Conservation (phyloP, 2,113 vertebrate species). For the Scortum barcoo region DNA sequence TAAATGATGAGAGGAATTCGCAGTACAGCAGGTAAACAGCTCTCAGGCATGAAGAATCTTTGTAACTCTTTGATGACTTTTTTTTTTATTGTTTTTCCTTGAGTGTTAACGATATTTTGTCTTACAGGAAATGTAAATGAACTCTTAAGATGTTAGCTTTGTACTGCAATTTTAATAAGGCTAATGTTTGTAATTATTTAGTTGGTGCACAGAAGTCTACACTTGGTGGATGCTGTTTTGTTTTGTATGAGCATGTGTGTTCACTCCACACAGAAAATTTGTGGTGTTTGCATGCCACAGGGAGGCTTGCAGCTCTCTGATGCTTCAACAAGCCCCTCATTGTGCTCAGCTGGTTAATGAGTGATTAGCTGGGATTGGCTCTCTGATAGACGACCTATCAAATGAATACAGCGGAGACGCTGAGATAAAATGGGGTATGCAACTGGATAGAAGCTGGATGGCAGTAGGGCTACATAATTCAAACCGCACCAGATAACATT, state of each 20-base stretch:
- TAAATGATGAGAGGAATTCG: conserved; percentile 28
- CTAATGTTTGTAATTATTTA: background rate
- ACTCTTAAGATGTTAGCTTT: background rate
- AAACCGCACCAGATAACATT: background rate
- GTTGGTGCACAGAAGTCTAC: background rate
- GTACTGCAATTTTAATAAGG: background rate
- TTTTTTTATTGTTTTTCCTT: too few species aligned
- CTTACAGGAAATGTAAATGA: background rate
- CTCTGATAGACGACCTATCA: conserved; percentile 36
- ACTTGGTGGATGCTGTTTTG: conserved; percentile 16
- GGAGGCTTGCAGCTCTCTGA: conserved; percentile 5
- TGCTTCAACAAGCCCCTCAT: conserved; percentile 60
- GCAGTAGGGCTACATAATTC: background rate
- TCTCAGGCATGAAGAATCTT: background rate
- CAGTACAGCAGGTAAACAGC: conserved; percentile 9
- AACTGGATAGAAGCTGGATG: background rate
- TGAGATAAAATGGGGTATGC: conserved; percentile 10
- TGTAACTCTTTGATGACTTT: background rate
- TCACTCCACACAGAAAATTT: conserved; percentile 32
- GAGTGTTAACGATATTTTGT: conserved; percentile 1
- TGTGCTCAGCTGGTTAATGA: conserved; percentile 66
- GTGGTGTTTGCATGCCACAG: conserved; percentile 43
- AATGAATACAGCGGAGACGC: conserved; percentile 39
- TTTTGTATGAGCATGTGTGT: conserved; percentile 15
- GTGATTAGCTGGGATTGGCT: conserved; percentile 58